These are phyloP conservation scores for Drosophila pruinosa DNA, from an alignment of 1,140 invertebrate genomes.

Conservation along the genomic window DNA sequence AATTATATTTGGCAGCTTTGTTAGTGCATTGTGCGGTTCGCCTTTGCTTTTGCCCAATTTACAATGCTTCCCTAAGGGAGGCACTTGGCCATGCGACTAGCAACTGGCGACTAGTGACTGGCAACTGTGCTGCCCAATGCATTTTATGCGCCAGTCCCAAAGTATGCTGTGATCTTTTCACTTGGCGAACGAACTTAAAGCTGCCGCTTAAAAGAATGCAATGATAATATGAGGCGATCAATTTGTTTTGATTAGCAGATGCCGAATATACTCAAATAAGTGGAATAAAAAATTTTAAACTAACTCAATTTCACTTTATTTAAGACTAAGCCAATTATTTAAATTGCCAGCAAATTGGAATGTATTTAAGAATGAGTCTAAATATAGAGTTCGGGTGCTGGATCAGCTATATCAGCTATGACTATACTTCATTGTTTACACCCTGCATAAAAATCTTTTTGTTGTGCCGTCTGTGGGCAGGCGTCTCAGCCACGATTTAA, in stretches of 20 bases:
- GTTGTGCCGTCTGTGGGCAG: too few species aligned
- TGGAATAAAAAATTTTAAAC: too few species aligned
- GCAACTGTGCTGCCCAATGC: constrained; percentile 30
- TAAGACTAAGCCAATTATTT: too few species aligned
- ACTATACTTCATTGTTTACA: too few species aligned
- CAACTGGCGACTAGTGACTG: background rate
- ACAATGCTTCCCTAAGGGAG: constrained; percentile 48
- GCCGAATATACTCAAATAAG: background rate
- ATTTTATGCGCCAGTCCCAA: constrained; percentile 46
- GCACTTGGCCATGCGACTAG: background rate
- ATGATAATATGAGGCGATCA: background rate
- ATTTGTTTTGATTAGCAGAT: too few species aligned
- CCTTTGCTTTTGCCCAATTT: constrained; percentile 46
- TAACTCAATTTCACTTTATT: too few species aligned
- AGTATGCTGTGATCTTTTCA: constrained; percentile 32
- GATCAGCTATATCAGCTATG: too few species aligned
- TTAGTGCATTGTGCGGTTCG: constrained; percentile 73
- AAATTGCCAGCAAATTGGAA: too few species aligned
- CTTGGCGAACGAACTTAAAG: background rate
- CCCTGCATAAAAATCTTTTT: too few species aligned
- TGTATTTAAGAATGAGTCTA: too few species aligned
- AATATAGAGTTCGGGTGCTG: too few species aligned
- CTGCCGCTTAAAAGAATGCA: background rate
- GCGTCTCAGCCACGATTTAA: too few species aligned
- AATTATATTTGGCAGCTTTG: constrained; percentile 79